phyloP scores from a whole-genome alignment of 2,888 invertebrate genomes.

The Cryptocheilus praepositus region DNA sequence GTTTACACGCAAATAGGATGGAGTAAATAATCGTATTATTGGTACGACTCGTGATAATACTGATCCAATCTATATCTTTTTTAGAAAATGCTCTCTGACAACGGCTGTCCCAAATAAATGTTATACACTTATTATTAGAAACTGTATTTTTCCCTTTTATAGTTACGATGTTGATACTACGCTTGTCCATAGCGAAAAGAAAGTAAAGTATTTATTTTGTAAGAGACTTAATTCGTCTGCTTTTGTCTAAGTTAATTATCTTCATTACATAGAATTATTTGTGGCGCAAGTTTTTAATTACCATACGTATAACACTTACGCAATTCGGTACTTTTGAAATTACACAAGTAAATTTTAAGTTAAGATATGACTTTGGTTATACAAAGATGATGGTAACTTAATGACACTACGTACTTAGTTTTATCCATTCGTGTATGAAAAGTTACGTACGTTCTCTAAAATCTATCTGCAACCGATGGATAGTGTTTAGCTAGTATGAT shows the following conservation, averaged over 20 bases:
- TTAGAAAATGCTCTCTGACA: too few species aligned
- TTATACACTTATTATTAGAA: too few species aligned
- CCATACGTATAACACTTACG: neutral
- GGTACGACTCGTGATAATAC: too few species aligned
- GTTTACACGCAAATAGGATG: too few species aligned
- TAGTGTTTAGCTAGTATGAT: too few species aligned
- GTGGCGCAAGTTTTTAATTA: neutral
- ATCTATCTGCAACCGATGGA: slow-evolving; percentile 10
- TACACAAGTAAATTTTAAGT: neutral
- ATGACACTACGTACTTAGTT: slow-evolving; percentile 50
- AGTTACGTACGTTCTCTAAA: slow-evolving; percentile 17
- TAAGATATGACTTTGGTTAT: slow-evolving; percentile 30
- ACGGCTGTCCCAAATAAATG: too few species aligned
- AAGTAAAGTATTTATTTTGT: slow-evolving; percentile 1
- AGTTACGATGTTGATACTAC: too few species aligned
- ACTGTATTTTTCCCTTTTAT: too few species aligned
- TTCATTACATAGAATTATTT: slow-evolving; percentile 1
- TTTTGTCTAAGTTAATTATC: neutral
- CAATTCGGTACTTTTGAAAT: neutral
- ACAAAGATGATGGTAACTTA: slow-evolving; percentile 53
- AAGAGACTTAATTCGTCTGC: neutral
- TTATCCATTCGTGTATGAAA: slow-evolving; percentile 24
- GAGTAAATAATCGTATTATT: too few species aligned
- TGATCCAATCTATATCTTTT: too few species aligned
- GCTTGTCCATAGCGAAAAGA: neutral